Percentiles rank a stretch among this genome's conserved stretches.
Evolutionary conservation across 1,140 invertebrate species (phyloP).

Genomic region (Scaptomyza montana): DNA sequence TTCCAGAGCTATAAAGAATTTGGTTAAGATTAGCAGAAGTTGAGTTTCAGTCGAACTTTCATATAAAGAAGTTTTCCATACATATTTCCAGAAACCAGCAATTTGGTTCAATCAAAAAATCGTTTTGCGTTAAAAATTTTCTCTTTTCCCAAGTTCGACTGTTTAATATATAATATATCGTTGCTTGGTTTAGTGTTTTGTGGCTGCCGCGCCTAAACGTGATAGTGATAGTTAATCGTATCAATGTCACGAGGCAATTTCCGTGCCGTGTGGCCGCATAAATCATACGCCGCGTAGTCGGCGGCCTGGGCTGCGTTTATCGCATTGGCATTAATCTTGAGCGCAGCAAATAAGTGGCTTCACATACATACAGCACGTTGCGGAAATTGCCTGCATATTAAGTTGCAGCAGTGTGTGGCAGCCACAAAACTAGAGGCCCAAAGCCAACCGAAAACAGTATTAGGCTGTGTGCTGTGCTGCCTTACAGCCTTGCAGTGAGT

Average conservation of each 20-base stretch:
- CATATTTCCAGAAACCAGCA: too few species aligned
- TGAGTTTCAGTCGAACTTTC: too few species aligned
- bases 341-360: slow-evolving; percentile 23
- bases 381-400: slow-evolving; percentile 83
- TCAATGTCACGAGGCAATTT: slow-evolving; percentile 75
- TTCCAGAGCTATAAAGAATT: slow-evolving; percentile 64
- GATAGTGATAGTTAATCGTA: slow-evolving; percentile 51
- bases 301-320: slow-evolving; percentile 49
- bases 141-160: too few species aligned
- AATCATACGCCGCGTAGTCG: slow-evolving; percentile 72
- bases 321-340: slow-evolving; percentile 80
- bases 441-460: slow-evolving; percentile 53
- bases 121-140: too few species aligned
- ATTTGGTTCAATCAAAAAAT: too few species aligned
- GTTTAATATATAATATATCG: too few species aligned
- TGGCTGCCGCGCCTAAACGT: slow-evolving; percentile 11
- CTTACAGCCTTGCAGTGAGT: background rate
- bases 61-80: too few species aligned
- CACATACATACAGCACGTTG: slow-evolving; percentile 59
- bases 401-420: slow-evolving; percentile 54
- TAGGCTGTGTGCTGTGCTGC: slow-evolving; percentile 24
- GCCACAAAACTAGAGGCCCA: slow-evolving; percentile 19
- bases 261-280: slow-evolving; percentile 63
- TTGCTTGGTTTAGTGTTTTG: slow-evolving; percentile 5
- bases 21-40: background rate